These are phyloP conservation scores for Tetheella fluctuosa DNA, from an alignment of 2,888 invertebrate species.

Conservation along the genomic window DNA sequence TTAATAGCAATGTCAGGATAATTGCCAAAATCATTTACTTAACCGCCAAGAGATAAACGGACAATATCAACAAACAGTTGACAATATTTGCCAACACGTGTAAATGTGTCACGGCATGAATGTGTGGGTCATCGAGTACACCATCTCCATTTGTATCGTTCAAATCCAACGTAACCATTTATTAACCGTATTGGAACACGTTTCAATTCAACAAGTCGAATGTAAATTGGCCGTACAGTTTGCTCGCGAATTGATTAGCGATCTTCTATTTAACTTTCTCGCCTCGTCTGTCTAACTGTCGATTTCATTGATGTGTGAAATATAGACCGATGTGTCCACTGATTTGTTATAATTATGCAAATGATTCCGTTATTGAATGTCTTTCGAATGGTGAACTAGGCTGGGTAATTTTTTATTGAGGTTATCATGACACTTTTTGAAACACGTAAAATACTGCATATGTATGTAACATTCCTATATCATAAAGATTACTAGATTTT, in stretches of 20 bases:
- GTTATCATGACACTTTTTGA: constrained; percentile 41
- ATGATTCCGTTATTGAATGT: constrained; percentile 20
- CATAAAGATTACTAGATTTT: neutral
- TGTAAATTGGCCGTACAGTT: constrained; percentile 32
- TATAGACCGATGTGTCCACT: neutral
- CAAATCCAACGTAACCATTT: neutral
- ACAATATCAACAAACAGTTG: neutral
- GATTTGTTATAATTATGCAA: neutral
- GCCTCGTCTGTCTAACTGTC: constrained; percentile 28
- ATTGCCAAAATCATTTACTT: neutral
- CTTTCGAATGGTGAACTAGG: constrained; percentile 11
- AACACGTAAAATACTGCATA: constrained; percentile 2
- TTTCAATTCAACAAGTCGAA: constrained; percentile 26
- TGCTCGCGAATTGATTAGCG: constrained; percentile 34
- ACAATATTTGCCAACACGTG: constrained; percentile 8
- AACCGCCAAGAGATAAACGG: neutral
- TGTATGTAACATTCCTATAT: constrained; percentile 2
- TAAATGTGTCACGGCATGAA: neutral
- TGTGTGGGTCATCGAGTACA: neutral
- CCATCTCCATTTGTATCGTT: neutral
- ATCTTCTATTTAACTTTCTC: constrained; percentile 50
- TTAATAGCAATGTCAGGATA: too few species aligned
- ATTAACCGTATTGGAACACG: constrained; percentile 24
- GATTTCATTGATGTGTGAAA: constrained; percentile 42
- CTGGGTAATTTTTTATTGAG: constrained; percentile 30